Conservation (phyloP, 2,797 vertebrate species). For the Fringilla coelebs region DNA sequence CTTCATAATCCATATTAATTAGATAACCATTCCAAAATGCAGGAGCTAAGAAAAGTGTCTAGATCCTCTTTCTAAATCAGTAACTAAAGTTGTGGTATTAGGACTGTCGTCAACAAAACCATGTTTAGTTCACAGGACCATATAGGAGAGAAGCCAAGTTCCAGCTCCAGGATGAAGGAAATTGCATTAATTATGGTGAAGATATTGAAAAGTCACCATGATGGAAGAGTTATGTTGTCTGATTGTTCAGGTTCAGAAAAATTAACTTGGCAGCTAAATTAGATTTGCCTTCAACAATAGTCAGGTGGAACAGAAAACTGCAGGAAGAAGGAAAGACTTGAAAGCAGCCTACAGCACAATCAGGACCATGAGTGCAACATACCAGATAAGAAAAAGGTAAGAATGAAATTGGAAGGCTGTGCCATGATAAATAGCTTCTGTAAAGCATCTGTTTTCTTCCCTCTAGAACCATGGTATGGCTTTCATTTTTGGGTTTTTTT, state of each 20-base stretch:
- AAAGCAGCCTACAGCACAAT: neutral
- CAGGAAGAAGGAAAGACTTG: neutral
- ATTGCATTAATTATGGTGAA: neutral
- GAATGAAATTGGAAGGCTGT: neutral
- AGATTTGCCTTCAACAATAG: neutral
- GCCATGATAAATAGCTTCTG: neutral
- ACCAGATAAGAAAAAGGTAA: neutral
- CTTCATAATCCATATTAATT: neutral
- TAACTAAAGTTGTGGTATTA: neutral
- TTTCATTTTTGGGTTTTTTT: neutral
- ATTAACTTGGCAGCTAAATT: neutral
- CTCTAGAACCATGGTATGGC: neutral
- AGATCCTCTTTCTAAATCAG: neutral
- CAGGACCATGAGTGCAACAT: neutral
- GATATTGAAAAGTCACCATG: neutral
- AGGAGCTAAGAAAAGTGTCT: neutral
- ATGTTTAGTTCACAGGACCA: neutral
- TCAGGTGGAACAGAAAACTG: neutral
- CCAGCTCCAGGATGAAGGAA: neutral
- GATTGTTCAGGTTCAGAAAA: neutral
- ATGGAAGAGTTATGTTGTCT: neutral
- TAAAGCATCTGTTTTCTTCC: neutral
- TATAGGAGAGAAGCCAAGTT: neutral
- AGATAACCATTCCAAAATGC: neutral
- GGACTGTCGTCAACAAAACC: neutral